Conservation (phyloP, 2,113 vertebrate species). For the Pachyramphus minor region DNA sequence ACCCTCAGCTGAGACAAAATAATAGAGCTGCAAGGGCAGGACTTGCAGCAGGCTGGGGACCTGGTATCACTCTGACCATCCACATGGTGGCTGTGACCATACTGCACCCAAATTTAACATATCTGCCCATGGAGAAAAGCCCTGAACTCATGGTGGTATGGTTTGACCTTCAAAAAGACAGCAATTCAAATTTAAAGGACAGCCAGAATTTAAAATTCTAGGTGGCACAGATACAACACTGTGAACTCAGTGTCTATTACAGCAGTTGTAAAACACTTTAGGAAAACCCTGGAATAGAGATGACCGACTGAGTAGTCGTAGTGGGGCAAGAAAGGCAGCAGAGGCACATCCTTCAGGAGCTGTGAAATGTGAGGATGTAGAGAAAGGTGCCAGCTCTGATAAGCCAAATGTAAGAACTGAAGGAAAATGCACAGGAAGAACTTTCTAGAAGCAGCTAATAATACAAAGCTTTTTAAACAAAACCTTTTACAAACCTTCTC, state of each 20-base stretch:
- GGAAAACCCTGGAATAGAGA: neutral
- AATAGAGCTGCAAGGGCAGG: neutral
- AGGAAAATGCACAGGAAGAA: neutral
- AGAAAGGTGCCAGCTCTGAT: neutral
- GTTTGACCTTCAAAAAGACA: neutral
- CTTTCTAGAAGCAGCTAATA: neutral
- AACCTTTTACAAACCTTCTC: no score
- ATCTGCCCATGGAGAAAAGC: neutral
- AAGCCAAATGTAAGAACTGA: neutral
- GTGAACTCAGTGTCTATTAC: neutral
- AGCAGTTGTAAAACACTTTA: neutral
- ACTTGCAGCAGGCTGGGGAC: neutral
- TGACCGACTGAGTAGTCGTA: neutral
- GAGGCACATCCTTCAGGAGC: neutral
- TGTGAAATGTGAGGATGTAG: neutral
- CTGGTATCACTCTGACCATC: neutral
- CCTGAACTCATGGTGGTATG: fast-evolving
- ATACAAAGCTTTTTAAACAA: neutral
- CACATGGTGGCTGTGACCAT: fast-evolving
- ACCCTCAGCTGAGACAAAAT: neutral
- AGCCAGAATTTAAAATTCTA: neutral
- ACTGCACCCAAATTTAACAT: neutral
- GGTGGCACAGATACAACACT: neutral
- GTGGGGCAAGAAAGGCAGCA: neutral
- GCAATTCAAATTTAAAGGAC: neutral